Evolutionary conservation across 2,113 vertebrate genomes (phyloP), one percentile per base, ranked within the genome.

Genomic region (Callaeas wilsoni): DNA sequence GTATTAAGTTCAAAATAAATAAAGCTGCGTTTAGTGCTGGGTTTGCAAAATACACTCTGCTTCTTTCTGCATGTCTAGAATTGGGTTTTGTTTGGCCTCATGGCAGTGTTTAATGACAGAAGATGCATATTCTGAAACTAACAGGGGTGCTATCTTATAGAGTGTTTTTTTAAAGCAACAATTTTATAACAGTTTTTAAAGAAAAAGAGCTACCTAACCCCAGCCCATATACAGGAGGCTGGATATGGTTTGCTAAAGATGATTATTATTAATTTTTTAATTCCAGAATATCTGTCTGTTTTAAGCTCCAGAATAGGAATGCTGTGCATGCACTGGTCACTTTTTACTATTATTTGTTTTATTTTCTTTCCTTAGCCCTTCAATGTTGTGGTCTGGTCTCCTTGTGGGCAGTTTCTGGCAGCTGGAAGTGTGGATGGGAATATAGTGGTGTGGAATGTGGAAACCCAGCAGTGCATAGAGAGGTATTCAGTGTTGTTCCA

Each of bases 351-450:
- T 16, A 10, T 14, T 21, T 35, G 6, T 57, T 46, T 23, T 33
- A 44, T 84, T 74, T 56, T 74, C 90, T 92, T 37, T 83, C 62
- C 63, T 80, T 96, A 99, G 99, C 97, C 98, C 41, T 90, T 99
- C 87, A 99, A 99, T 93, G 97, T 99, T 91, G 98, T 99, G 86
- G 96, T 97, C 82, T 99, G 99, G 99, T 99, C 99, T 93, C 98
- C 99, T 1, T 99, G 99, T 95, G 99, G 99, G 35, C 97, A 93
- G 49, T 98, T 98, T 95, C 96, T 99, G 97, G 99, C 99, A 87
- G 98, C 98, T 19, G 99, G 98, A 68, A 97, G 98, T 18, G 95
- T 99, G 26, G 98, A 98, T 49, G 99, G 99, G 44, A 97, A 71
- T 33, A 97, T 99, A 46, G 95, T 97, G 8, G 96, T 99, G 67